phyloP scores from a whole-genome alignment of 2,113 vertebrate species.

The Aythya baeri region DNA sequence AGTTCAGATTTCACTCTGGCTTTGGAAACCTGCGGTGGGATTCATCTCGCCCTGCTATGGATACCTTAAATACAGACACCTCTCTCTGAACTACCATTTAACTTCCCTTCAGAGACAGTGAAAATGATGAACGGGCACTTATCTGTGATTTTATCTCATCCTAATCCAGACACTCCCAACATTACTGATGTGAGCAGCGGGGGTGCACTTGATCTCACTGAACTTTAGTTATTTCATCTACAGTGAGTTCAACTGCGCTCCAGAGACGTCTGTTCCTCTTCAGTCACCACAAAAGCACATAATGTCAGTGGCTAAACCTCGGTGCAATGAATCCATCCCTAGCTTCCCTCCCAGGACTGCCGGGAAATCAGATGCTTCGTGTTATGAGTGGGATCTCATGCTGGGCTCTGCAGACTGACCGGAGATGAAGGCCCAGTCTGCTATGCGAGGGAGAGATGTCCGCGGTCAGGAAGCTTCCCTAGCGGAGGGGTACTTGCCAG shows the following conservation, averaged over 20 bases:
- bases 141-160: background rate
- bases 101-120: background rate
- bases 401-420: background rate
- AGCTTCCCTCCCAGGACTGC: background rate
- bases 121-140: background rate
- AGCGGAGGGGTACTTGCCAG: background rate
- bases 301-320: background rate
- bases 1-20: background rate
- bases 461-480: background rate
- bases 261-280: background rate
- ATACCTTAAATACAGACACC: background rate
- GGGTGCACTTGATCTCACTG: background rate
- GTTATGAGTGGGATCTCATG: background rate
- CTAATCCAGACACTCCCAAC: background rate
- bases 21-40: background rate
- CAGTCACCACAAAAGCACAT: accelerated
- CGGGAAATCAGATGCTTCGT: background rate
- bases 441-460: background rate
- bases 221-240: background rate
- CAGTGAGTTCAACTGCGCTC: background rate
- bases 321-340: background rate
- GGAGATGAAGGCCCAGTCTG: background rate
- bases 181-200: background rate
- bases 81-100: background rate
- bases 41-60: background rate